Evolutionary conservation across 2,888 invertebrate genomes (phyloP).

Genomic region (Toxonevra muliebris): DNA sequence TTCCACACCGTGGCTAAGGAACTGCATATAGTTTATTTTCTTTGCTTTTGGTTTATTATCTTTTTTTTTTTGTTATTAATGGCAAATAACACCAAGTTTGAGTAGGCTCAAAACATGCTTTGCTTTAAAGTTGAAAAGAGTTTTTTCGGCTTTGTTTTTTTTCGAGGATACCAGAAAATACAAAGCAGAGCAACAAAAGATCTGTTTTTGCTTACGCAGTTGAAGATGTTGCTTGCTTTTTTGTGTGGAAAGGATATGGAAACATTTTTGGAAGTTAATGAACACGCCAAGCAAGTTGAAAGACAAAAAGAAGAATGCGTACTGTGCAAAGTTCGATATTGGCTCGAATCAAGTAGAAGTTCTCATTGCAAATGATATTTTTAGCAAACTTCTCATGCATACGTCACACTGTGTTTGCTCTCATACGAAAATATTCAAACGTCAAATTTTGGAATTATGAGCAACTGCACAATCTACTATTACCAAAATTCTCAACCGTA

Average conservation of each 20-base stretch:
- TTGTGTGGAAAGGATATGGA: conserved; percentile 3
- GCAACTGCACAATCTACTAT: too few species aligned
- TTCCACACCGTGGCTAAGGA: background rate
- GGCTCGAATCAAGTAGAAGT: too few species aligned
- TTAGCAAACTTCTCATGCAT: too few species aligned
- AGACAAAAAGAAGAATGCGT: background rate
- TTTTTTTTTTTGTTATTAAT: conserved; percentile 9
- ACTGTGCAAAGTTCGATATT: background rate
- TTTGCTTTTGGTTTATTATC: background rate
- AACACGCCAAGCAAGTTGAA: background rate
- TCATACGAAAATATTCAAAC: too few species aligned
- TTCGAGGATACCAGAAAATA: background rate
- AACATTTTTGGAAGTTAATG: conserved; percentile 6
- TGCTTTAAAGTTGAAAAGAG: background rate
- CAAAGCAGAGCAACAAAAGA: background rate
- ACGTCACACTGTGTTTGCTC: too few species aligned
- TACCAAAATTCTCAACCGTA: too few species aligned
- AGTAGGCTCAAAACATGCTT: background rate
- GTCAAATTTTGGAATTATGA: too few species aligned
- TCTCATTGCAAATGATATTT: too few species aligned
- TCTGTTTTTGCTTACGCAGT: background rate
- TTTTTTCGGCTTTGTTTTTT: background rate
- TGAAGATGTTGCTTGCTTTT: background rate
- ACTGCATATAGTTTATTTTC: background rate
- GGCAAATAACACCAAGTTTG: conserved; percentile 7